Percentiles rank a stretch among this genome's conserved stretches.
These are phyloP conservation scores for Meteorus colon DNA, from an alignment of 2,888 invertebrate genomes.

Conservation along the genomic window DNA sequence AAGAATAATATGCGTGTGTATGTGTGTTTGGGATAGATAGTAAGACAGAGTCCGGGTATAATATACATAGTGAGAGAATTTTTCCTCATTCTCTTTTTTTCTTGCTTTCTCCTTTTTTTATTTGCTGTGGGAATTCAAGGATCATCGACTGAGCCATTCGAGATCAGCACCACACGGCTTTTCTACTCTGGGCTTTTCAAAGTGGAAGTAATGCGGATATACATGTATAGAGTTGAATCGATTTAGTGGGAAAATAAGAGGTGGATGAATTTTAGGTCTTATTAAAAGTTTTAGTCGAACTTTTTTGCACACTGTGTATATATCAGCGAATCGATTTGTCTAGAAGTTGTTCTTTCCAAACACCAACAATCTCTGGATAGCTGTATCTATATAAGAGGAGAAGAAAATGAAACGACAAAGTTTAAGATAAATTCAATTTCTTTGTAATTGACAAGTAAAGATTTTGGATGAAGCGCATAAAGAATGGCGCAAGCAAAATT, in stretches of 20 bases:
- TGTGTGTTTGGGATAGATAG: background rate
- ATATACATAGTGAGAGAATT: conserved; percentile 1
- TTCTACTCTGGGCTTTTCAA: conserved; percentile 21
- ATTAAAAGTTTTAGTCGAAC: conserved; percentile 33
- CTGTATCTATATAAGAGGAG: background rate
- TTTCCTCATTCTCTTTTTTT: background rate
- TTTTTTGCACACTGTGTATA: conserved; percentile 6
- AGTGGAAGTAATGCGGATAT: conserved; percentile 27
- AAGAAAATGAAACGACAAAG: background rate
- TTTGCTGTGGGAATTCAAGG: conserved; percentile 9
- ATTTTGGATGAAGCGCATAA: no score
- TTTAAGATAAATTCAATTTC: background rate
- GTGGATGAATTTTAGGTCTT: conserved; percentile 8
- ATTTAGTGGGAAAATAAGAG: conserved; percentile 6
- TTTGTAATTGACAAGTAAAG: background rate
- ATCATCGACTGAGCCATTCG: conserved; percentile 26
- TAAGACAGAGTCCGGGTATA: background rate
- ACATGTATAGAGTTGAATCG: conserved; percentile 16
- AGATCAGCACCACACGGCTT: conserved; percentile 25
- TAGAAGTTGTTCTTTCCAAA: conserved; percentile 1
- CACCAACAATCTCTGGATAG: background rate
- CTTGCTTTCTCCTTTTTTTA: background rate
- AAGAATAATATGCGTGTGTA: background rate
- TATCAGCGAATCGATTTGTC: conserved; percentile 9
- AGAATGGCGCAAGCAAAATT: no score